Conservation (phyloP, 2,797 vertebrate genomes). For the Sebastes iracundus region DNA sequence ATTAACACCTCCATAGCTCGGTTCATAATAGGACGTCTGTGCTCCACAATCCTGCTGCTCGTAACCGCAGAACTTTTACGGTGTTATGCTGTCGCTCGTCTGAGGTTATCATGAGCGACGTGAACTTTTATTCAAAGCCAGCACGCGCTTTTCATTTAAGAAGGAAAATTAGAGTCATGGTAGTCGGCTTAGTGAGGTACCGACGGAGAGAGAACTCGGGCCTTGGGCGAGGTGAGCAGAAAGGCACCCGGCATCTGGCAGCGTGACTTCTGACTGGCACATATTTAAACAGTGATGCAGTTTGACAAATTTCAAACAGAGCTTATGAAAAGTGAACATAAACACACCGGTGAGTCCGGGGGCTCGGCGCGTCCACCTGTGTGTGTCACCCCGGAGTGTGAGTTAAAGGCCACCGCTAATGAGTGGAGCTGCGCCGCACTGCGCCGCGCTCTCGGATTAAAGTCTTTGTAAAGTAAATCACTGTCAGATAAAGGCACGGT, state of each 20-base stretch:
- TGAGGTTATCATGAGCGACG: constrained; percentile 80
- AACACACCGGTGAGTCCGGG: constrained; percentile 83
- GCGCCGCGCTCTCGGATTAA: constrained; percentile 84
- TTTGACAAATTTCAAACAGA: constrained; percentile 95
- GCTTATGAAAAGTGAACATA: constrained; percentile 95
- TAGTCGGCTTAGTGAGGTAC: constrained; percentile 60
- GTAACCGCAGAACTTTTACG: constrained; percentile 82
- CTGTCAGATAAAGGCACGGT: constrained; percentile 87
- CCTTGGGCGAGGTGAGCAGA: constrained; percentile 85
- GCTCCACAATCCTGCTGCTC: constrained; percentile 68
- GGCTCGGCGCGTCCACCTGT: constrained; percentile 89
- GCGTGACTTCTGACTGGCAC: constrained; percentile 87
- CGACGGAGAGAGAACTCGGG: constrained; percentile 38
- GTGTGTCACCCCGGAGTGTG: constrained; percentile 85
- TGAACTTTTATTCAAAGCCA: constrained; percentile 81
- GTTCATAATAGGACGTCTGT: constrained; percentile 79
- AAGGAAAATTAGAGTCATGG: constrained; percentile 71
- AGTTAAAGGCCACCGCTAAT: constrained; percentile 88
- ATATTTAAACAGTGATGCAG: constrained; percentile 94
- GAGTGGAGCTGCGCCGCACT: constrained; percentile 78
- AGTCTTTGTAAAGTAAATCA: constrained; percentile 90
- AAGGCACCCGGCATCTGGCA: constrained; percentile 88
- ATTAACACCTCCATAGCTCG: constrained; percentile 85
- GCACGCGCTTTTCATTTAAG: constrained; percentile 82
- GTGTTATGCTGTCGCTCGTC: constrained; percentile 72